Base-by-base conservation (phyloP, 2,888 invertebrate species). In the Hirudinaria manillensis region DNA sequence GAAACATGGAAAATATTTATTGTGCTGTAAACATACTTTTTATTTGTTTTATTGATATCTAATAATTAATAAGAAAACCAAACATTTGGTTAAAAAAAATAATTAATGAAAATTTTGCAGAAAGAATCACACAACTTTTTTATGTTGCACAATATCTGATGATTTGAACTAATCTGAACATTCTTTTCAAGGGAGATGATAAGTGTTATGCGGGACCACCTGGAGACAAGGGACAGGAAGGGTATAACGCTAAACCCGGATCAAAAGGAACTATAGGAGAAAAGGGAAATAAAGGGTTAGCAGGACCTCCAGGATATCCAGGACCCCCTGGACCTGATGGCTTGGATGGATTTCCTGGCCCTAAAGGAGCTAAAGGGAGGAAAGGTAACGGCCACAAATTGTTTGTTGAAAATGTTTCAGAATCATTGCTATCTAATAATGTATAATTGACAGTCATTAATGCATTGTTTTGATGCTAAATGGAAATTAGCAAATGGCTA, bases 321-420 rank as follows among this genome's bases (percentile, higher is more conserved):
- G 75, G 70, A n/a, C 55, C 61, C 24, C 75, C 65, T 32, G 78
- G 78, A 6, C 65, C 32, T 29, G 24, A 38, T 34, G 78, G 78
- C 24, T 38, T 53, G 19, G 29, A 45, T 38, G 76, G 75, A 24
- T 36, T 68, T 21, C 75, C 66, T 55, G 76, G 76, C 19, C 70
- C 29, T 21, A 51, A 32, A 24, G 76, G 76, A 55, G 53, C 66
- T 29, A 65, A 65, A 10, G 78, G 78, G 36, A 32, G 51, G 13
- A 36, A 45, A 21, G 76, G 76, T 66, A 29, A 70, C 13, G 2
- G 6, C 24, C 24, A 61, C 13, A 61, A 6, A 61, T 16, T 29
- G 13, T 24, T 61, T 61, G 1, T 10, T 61, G 13, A 45, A 24
- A 7, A 16, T 45, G 13, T 70, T 70, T 70, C 36, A 36, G 29